Percentiles rank a stretch among this genome's conserved stretches.
These are phyloP conservation scores for Philaethria dido DNA, from an alignment of 2,888 invertebrate species.

Conservation along the genomic window DNA sequence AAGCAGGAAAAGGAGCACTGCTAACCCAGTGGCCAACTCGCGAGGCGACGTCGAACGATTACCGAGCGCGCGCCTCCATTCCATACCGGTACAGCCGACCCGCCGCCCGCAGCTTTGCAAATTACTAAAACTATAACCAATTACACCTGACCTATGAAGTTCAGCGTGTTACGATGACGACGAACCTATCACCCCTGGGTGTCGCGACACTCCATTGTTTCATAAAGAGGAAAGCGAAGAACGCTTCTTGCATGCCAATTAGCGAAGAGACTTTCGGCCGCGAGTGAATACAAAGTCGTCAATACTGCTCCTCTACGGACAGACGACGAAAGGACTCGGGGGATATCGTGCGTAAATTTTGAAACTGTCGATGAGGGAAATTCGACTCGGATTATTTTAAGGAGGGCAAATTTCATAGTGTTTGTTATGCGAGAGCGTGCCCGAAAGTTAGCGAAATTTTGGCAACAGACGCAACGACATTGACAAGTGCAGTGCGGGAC, in stretches of 20 bases:
- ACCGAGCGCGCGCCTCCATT: slow-evolving; percentile 72
- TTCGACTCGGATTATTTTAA: slow-evolving; percentile 55
- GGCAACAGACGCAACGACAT: slow-evolving; percentile 59
- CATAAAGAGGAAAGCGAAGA: slow-evolving; percentile 75
- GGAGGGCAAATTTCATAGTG: slow-evolving; percentile 56
- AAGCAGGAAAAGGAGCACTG: slow-evolving; percentile 81
- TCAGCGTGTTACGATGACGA: slow-evolving; percentile 56
- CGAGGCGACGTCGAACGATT: slow-evolving; percentile 71
- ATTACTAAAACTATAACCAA: slow-evolving; percentile 52
- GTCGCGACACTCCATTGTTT: slow-evolving; percentile 66
- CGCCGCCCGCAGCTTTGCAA: slow-evolving; percentile 62
- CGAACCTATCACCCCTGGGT: slow-evolving; percentile 67
- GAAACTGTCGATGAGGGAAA: slow-evolving; percentile 55
- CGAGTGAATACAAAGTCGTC: slow-evolving; percentile 73
- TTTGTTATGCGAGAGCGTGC: slow-evolving; percentile 66
- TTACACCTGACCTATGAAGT: slow-evolving; percentile 46
- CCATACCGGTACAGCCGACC: slow-evolving; percentile 71
- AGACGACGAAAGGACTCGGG: slow-evolving; percentile 62
- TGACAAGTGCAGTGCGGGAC: slow-evolving; percentile 51
- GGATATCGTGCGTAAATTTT: slow-evolving; percentile 62
- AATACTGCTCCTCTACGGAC: slow-evolving; percentile 56
- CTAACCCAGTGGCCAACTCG: slow-evolving; percentile 83
- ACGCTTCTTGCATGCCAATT: slow-evolving; percentile 75
- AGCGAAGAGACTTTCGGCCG: slow-evolving; percentile 78
- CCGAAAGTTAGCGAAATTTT: slow-evolving; percentile 73